Evolutionary conservation across 2,797 vertebrate species (phyloP).

Genomic region (Lithobates sylvaticus): DNA sequence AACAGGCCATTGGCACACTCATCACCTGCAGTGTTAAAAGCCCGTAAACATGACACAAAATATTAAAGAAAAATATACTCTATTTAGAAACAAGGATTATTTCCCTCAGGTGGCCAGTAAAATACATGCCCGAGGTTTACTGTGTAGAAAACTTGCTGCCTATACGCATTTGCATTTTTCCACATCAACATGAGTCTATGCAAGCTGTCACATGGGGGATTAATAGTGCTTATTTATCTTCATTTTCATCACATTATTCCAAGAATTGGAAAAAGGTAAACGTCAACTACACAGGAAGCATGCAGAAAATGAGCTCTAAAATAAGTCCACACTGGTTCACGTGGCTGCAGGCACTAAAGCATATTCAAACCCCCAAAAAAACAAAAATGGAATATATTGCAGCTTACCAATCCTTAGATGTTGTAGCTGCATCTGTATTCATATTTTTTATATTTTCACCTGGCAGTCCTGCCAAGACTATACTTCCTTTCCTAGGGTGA

Average conservation of each 20-base stretch:
- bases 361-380: no score
- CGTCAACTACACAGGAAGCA: no score
- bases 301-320: no score
- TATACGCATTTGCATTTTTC: neutral
- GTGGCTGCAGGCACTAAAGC: no score
- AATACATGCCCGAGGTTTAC: neutral
- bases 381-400: no score
- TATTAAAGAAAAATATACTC: neutral
- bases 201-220: neutral
- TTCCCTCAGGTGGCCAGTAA: conserved; percentile 11
- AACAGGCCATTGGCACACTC: neutral
- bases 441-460: no score
- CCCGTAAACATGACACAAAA: conserved; percentile 3
- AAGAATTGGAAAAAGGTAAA: neutral
- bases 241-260: neutral
- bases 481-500: no score
- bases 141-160: neutral
- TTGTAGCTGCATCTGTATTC: no score
- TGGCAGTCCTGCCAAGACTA: no score
- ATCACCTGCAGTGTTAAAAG: neutral
- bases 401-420: no score
- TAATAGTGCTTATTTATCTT: neutral
- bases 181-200: neutral
- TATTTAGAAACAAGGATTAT: conserved; percentile 4
- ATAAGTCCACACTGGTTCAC: no score